phyloP scores from a whole-genome alignment of 2,113 vertebrate species.

The Malaclemys terrapin region DNA sequence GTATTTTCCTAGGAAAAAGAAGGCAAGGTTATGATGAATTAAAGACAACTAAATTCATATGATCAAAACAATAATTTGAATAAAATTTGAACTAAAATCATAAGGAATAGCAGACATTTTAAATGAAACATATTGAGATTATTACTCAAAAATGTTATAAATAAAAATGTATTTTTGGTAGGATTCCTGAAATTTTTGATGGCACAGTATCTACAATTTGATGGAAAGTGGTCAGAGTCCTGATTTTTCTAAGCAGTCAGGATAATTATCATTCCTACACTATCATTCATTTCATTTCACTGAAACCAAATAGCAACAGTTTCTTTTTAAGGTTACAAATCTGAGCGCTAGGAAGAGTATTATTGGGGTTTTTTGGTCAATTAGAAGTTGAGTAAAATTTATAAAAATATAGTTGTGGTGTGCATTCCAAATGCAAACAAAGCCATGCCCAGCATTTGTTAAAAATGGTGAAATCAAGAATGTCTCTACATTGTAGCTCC shows the following conservation, averaged over 20 bases:
- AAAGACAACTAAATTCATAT: background rate
- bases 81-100: background rate
- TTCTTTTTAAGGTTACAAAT: background rate
- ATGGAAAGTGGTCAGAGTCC: background rate
- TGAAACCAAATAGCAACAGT: background rate
- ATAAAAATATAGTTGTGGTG: background rate
- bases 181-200: background rate
- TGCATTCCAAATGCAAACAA: background rate
- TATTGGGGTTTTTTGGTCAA: background rate
- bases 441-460: background rate
- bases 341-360: background rate
- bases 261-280: background rate
- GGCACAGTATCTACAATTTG: background rate
- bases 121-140: background rate
- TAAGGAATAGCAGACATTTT: background rate
- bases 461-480: background rate
- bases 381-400: background rate
- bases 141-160: background rate
- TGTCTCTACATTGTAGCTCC: background rate
- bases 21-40: background rate
- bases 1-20: constrained; percentile 87
- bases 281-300: background rate
- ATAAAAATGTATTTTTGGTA: background rate
- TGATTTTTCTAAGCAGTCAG: background rate
- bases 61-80: background rate